phyloP scores from a whole-genome alignment of 2,888 invertebrate species.

The Torymus aiolomorphi region DNA sequence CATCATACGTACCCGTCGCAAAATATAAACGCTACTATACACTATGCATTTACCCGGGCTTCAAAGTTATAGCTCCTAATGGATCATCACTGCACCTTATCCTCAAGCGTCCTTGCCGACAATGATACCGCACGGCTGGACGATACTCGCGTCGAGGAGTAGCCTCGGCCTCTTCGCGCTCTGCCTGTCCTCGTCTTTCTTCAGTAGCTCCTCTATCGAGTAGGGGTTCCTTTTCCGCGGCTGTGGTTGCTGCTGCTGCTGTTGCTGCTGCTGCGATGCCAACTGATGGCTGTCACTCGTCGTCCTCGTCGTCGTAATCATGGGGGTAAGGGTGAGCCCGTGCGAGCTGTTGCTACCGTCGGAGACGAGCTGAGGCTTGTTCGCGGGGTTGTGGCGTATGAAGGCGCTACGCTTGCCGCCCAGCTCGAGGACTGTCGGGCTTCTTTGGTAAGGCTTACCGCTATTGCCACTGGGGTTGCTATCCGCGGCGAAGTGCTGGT shows the following conservation, averaged over 20 bases:
- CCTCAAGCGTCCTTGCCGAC: slow-evolving; percentile 75
- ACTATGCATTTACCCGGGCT: slow-evolving; percentile 3
- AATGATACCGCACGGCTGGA: slow-evolving; percentile 80
- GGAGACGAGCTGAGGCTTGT: neutral
- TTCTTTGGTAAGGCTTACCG: slow-evolving; percentile 69
- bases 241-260: slow-evolving; percentile 62
- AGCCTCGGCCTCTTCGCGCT: slow-evolving; percentile 71
- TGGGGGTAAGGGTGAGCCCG: slow-evolving; percentile 20
- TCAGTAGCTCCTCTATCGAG: slow-evolving; percentile 90
- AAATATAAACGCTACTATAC: slow-evolving; percentile 38
- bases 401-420: slow-evolving; percentile 71
- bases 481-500: neutral
- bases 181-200: slow-evolving; percentile 84
- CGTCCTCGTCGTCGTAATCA: slow-evolving; percentile 1
- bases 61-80: neutral
- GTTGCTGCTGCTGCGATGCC: slow-evolving; percentile 56
- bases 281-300: neutral
- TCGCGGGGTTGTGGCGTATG: slow-evolving; percentile 59
- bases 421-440: slow-evolving; percentile 68
- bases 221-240: slow-evolving; percentile 87
- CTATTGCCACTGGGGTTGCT: slow-evolving; percentile 31
- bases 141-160: slow-evolving; percentile 75
- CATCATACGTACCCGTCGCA: neutral
- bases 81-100: too few species aligned
- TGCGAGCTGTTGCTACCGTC: slow-evolving; percentile 43